These are phyloP conservation scores for Liopterus haemorrhoidalis DNA, from an alignment of 2,888 invertebrate genomes.

Conservation along the genomic window DNA sequence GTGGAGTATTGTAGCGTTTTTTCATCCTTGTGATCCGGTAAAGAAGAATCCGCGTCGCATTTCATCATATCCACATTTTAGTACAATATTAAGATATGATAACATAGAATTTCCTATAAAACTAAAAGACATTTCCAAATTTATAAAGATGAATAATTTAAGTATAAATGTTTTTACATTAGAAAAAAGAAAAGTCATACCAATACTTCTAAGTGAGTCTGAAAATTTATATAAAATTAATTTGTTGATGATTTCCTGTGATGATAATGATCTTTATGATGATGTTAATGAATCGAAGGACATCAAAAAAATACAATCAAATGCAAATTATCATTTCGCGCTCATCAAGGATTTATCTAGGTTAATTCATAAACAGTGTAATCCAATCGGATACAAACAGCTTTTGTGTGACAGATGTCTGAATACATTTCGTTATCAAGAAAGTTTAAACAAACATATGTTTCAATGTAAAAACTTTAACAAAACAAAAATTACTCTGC, in stretches of 20 bases:
- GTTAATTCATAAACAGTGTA: conserved; percentile 9
- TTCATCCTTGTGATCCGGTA: conserved; percentile 25
- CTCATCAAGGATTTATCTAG: conserved; percentile 17
- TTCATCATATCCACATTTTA: conserved; percentile 25
- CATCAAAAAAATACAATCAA: no score
- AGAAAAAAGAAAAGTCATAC: conserved; percentile 17
- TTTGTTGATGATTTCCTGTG: no score
- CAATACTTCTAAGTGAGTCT: conserved; percentile 15
- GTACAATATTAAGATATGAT: conserved; percentile 19
- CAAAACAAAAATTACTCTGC: no score
- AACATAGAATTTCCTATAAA: conserved; percentile 26
- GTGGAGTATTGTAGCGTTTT: no score
- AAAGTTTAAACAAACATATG: conserved; percentile 9
- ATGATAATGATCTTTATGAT: conserved; percentile 8
- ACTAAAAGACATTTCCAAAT: no score
- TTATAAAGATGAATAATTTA: conserved; percentile 27
- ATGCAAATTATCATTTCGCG: conserved; percentile 13
- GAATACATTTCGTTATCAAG: conserved; percentile 11
- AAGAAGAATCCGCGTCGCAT: neutral
- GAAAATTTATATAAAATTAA: no score
- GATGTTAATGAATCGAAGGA: conserved; percentile 2
- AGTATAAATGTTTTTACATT: conserved; percentile 28
- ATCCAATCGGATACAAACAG: neutral
- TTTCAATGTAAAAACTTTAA: conserved; percentile 3
- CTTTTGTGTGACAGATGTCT: conserved; percentile 18